Percentiles rank a stretch among this genome's conserved stretches.
phyloP scores from a whole-genome alignment of 2,113 vertebrate genomes.

The Danionella cerebrum region DNA sequence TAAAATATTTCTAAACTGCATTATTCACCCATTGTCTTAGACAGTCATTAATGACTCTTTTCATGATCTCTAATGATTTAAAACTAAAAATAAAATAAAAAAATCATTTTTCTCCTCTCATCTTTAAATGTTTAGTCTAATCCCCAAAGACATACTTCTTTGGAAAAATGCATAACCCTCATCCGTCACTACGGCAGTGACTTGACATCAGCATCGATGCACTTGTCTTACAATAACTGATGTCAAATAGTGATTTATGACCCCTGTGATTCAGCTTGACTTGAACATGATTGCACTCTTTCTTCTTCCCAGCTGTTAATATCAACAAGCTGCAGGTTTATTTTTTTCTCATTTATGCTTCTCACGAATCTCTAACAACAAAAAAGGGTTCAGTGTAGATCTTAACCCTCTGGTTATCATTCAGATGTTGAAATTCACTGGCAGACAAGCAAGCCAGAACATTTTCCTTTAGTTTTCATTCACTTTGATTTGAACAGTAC shows the following conservation, averaged over 20 bases:
- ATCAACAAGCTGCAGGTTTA: conserved; percentile 8
- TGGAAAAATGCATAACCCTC: not conserved
- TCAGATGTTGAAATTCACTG: not conserved
- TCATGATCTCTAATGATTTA: too few species aligned
- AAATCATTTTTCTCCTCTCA: not conserved
- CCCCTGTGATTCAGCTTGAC: not conserved
- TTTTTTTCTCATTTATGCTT: not conserved
- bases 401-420: not conserved
- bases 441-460: not conserved
- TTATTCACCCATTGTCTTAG: not conserved
- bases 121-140: not conserved
- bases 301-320: conserved; percentile 3
- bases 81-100: too few species aligned
- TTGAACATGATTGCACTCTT: conserved; percentile 12
- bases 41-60: not conserved
- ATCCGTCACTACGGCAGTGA: not conserved
- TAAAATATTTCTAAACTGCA: too few species aligned
- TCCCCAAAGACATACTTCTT: not conserved
- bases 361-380: not conserved
- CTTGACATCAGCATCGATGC: conserved; percentile 6
- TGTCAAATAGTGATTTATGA: conserved; percentile 6
- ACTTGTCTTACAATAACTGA: conserved; percentile 16
- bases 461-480: not conserved
- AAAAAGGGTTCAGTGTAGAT: not conserved
- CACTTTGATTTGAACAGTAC: conserved; percentile 1